Evolutionary conservation across 2,888 invertebrate genomes (phyloP).

Genomic region (Acronicta aceris): DNA sequence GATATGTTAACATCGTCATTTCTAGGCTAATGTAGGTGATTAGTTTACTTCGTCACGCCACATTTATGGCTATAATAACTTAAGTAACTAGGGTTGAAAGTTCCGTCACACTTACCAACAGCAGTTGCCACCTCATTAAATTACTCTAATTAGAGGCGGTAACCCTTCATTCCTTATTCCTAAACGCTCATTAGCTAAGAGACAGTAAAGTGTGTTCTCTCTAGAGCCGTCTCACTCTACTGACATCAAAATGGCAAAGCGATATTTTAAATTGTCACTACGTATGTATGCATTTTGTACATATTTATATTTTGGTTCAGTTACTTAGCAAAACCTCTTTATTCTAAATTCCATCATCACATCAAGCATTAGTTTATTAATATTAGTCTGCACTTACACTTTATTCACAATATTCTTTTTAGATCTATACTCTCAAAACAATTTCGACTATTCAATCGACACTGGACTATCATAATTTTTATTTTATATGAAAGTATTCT

Average conservation of each 20-base stretch:
- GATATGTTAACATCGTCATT: conserved; percentile 30
- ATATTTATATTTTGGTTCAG: too few relatives aligned
- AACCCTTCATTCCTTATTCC: conserved; percentile 12
- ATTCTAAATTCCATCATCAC: too few relatives aligned
- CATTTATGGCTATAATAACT: conserved; percentile 48
- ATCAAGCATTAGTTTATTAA: too few relatives aligned
- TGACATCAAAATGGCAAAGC: background rate
- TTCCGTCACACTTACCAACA: conserved; percentile 17
- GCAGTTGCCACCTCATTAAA: conserved; percentile 35
- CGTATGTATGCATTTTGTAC: too few relatives aligned
- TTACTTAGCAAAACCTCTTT: too few relatives aligned
- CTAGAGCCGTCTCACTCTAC: too few relatives aligned
- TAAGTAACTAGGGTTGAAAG: conserved; percentile 46
- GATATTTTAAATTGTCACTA: background rate
- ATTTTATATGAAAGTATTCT: too few relatives aligned
- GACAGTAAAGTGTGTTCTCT: too few relatives aligned
- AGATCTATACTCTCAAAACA: too few relatives aligned
- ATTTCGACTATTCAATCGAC: background rate
- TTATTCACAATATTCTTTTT: too few relatives aligned
- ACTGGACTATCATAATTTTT: background rate
- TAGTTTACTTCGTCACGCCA: conserved; percentile 51
- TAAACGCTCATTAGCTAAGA: too few relatives aligned
- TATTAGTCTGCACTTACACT: too few relatives aligned
- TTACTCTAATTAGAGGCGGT: conserved; percentile 18
- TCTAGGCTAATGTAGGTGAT: conserved; percentile 30